Conservation (phyloP, 2,888 invertebrate genomes). For the Mythimna lalbum region DNA sequence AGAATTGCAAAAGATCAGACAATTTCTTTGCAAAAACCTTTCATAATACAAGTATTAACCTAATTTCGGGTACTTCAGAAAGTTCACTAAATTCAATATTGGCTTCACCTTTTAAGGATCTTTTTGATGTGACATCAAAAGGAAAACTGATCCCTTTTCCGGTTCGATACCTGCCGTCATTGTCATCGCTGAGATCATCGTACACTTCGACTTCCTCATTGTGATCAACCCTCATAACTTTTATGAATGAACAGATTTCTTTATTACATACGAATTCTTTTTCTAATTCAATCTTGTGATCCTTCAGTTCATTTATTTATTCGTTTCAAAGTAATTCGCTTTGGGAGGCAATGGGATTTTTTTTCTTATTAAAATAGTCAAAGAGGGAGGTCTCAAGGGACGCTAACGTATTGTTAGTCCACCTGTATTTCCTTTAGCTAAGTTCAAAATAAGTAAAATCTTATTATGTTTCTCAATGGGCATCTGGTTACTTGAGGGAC, state of each 20-base stretch:
- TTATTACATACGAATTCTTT: conserved; percentile 86
- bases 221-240: conserved; percentile 83
- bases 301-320: conserved; percentile 86
- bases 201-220: conserved; percentile 80
- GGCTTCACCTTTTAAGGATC: conserved; percentile 68
- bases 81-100: conserved; percentile 70
- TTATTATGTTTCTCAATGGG: conserved; percentile 86
- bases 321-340: conserved; percentile 87
- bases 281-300: conserved; percentile 88
- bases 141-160: conserved; percentile 87
- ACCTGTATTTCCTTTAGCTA: conserved; percentile 84
- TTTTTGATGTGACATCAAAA: conserved; percentile 87
- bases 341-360: conserved; percentile 77
- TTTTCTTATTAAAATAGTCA: conserved; percentile 88
- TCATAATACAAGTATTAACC: conserved; percentile 55
- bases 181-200: conserved; percentile 78
- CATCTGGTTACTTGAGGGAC: conserved; percentile 84
- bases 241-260: conserved; percentile 86
- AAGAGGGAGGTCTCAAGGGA: conserved; percentile 81
- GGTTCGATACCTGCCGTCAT: conserved; percentile 84
- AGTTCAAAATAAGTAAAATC: conserved; percentile 85
- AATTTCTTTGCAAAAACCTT: conserved; percentile 15
- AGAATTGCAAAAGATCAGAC: conserved; percentile 9
- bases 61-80: conserved; percentile 67
- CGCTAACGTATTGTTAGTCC: conserved; percentile 81